These are phyloP conservation scores for Polydrusus tereticollis DNA, from an alignment of 2,888 invertebrate species.

Conservation along the genomic window DNA sequence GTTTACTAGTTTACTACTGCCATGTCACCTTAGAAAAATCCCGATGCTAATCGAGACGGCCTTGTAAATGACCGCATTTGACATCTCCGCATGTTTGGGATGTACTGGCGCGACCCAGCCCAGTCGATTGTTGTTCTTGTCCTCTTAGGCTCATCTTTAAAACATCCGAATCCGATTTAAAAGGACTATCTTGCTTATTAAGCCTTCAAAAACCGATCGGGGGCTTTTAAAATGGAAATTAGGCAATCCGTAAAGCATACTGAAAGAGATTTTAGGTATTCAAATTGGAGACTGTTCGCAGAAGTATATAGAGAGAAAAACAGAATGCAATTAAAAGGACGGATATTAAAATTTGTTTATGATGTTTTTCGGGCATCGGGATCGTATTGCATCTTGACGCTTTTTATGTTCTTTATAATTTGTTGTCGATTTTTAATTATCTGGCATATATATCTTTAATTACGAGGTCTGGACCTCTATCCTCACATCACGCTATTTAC, in stretches of 20 bases:
- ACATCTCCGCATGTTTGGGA: neutral
- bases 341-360: constrained; percentile 6
- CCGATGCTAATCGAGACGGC: neutral
- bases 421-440: too few relatives aligned
- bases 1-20: neutral
- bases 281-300: neutral
- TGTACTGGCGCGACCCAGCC: neutral
- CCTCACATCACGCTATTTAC: too few relatives aligned
- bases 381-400: neutral
- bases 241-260: neutral
- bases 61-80: constrained; percentile 2
- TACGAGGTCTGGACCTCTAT: too few relatives aligned
- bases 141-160: constrained; percentile 6
- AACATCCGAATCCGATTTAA: constrained; percentile 7
- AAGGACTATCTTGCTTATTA: neutral
- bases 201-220: constrained; percentile 6
- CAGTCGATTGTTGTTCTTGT: constrained; percentile 4
- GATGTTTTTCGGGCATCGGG: neutral
- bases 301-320: constrained; percentile 7
- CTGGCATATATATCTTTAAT: too few relatives aligned
- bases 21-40: neutral
- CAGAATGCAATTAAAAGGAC: neutral
- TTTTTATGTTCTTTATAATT: too few relatives aligned
- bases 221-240: constrained; percentile 17
- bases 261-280: constrained; percentile 1